Percentiles rank a stretch among this genome's conserved stretches.
phyloP scores from a whole-genome alignment of 2,888 invertebrate species.

The Hofmannophila pseudospretella region DNA sequence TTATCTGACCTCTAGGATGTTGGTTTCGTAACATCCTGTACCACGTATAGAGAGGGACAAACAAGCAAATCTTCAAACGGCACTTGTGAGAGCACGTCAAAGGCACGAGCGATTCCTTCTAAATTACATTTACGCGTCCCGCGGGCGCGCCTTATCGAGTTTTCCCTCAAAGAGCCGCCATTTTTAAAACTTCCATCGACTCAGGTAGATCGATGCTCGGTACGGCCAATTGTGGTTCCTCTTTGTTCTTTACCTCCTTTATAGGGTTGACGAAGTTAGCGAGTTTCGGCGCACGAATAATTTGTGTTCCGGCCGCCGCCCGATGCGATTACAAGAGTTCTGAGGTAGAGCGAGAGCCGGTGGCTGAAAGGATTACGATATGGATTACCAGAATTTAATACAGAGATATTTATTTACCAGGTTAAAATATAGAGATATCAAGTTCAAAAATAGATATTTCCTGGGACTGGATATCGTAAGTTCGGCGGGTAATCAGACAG shows the following conservation, averaged over 20 bases:
- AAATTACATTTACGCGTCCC: slow-evolving; percentile 76
- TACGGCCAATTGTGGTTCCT: slow-evolving; percentile 70
- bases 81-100: slow-evolving; percentile 55
- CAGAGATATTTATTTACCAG: no score
- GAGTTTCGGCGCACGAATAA: slow-evolving; percentile 72
- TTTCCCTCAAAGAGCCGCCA: slow-evolving; percentile 71
- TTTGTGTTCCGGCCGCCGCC: slow-evolving; percentile 70
- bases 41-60: slow-evolving; percentile 26
- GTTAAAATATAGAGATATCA: no score
- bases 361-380: no score
- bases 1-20: no score
- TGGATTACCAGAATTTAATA: no score
- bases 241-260: slow-evolving; percentile 72
- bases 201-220: slow-evolving; percentile 53
- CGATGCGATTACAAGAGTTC: slow-evolving; percentile 67
- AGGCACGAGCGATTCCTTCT: slow-evolving; percentile 68
- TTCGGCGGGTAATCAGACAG: no score
- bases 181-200: slow-evolving; percentile 71
- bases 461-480: no score
- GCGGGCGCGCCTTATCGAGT: slow-evolving; percentile 69
- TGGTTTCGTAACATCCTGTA: no score
- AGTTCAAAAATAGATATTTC: no score
- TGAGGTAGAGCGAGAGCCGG: no score
- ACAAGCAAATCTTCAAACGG: slow-evolving; percentile 55
- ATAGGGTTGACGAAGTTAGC: slow-evolving; percentile 72